Evolutionary conservation across 1,140 invertebrate species (phyloP).

Genomic region (Drosophila novamexicana): DNA sequence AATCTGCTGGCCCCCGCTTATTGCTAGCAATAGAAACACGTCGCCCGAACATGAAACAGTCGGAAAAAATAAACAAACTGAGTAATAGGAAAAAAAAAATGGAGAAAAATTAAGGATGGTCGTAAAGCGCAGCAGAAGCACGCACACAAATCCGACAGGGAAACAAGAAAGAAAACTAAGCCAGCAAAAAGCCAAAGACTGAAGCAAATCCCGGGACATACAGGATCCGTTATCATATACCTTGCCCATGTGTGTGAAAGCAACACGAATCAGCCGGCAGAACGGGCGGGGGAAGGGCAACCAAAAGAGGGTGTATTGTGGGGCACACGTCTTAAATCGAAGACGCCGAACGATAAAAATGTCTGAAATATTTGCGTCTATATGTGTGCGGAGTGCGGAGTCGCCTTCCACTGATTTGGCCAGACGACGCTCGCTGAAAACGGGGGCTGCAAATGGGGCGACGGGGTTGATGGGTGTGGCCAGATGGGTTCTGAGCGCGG

Average conservation of each 20-base stretch:
- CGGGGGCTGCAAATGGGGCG: conserved; percentile 7
- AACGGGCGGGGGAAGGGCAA: background rate
- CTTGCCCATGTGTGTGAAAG: conserved; percentile 43
- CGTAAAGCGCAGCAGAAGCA: conserved; percentile 47
- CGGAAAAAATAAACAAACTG: background rate
- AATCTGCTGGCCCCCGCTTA: conserved; percentile 66
- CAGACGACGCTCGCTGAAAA: conserved; percentile 64
- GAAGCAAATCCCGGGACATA: conserved; percentile 29
- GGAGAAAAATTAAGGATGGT: conserved; percentile 66
- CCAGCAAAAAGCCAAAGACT: conserved; percentile 47
- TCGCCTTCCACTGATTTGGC: conserved; percentile 70
- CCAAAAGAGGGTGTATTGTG: background rate
- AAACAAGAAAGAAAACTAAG: conserved; percentile 37
- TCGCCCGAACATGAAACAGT: conserved; percentile 29
- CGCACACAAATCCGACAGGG: conserved; percentile 23
- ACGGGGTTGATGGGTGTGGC: conserved; percentile 27
- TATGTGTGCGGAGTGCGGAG: conserved; percentile 31
- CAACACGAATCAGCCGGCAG: background rate
- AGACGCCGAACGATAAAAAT: conserved; percentile 84
- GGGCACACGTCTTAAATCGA: conserved; percentile 75
- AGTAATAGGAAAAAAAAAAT: conserved; percentile 16
- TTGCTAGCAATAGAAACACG: conserved; percentile 67
- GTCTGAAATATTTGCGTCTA: conserved; percentile 74
- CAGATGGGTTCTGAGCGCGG: conserved; percentile 12
- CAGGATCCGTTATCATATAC: conserved; percentile 21